These are phyloP conservation scores for Lanius ludovicianus DNA, from an alignment of 2,113 vertebrate species.

Conservation along the genomic window DNA sequence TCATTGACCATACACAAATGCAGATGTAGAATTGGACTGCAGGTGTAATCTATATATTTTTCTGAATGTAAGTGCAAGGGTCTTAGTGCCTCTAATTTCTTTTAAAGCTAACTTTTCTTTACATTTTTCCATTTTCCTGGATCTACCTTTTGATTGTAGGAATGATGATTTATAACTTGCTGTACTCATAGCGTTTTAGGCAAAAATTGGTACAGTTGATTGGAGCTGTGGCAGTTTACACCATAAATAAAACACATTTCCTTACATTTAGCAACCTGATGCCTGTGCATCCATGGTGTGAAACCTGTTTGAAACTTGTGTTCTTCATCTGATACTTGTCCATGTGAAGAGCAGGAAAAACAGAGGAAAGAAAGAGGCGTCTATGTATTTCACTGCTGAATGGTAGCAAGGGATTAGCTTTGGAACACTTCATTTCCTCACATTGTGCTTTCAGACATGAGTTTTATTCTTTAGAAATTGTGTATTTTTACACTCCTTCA, in stretches of 20 bases:
- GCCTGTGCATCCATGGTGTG: background rate
- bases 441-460: constrained; percentile 64
- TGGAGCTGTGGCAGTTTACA: background rate
- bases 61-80: background rate
- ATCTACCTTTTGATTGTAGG: background rate
- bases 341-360: constrained; percentile 65
- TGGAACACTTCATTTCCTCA: constrained; percentile 68
- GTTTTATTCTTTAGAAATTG: constrained; percentile 26
- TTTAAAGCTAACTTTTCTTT: background rate
- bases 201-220: background rate
- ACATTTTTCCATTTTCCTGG: background rate
- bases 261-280: background rate
- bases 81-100: background rate
- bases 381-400: constrained; percentile 54
- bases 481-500: constrained; percentile 6
- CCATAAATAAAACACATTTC: background rate
- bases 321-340: constrained; percentile 8
- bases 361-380: constrained; percentile 64
- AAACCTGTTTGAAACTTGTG: background rate
- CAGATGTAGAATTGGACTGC: background rate
- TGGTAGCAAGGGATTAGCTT: constrained; percentile 73
- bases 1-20: background rate
- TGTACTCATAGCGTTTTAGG: background rate
- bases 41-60: background rate
- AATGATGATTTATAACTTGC: background rate